phyloP scores from a whole-genome alignment of 1,140 invertebrate genomes.

The Bombus ignitus region DNA sequence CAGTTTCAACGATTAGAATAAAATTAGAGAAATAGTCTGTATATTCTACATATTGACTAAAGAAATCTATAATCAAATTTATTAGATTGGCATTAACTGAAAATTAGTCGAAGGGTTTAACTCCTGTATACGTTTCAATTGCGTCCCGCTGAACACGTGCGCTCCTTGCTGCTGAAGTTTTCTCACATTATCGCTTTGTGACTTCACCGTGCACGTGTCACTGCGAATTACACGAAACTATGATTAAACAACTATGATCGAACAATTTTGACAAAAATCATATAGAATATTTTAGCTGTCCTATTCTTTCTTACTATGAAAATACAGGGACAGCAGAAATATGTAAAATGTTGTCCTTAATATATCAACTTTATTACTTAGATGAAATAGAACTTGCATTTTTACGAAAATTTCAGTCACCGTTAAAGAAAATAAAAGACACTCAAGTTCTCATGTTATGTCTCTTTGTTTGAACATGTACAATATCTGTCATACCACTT shows the following conservation, averaged over 20 bases:
- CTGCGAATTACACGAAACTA: slow-evolving; percentile 14
- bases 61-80: not conserved
- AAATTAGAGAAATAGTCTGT: not conserved
- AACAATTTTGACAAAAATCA: not conserved
- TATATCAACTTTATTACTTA: not conserved
- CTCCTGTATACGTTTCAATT: slow-evolving; percentile 22
- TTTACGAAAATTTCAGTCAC: not conserved
- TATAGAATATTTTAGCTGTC: not conserved
- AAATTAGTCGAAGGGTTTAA: slow-evolving; percentile 28
- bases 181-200: slow-evolving; percentile 50
- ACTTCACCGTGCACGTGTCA: slow-evolving; percentile 56
- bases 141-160: slow-evolving; percentile 60
- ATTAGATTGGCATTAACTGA: not conserved
- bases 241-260: not conserved
- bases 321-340: slow-evolving; percentile 21
- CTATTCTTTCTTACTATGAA: not conserved
- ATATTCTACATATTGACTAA: not conserved
- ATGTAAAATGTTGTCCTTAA: not conserved
- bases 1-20: not conserved
- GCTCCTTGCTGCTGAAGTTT: slow-evolving; percentile 40
- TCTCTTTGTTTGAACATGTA: slow-evolving; percentile 33
- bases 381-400: not conserved
- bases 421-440: not conserved
- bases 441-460: not conserved
- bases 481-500: not conserved